phyloP scores from a whole-genome alignment of 2,888 invertebrate genomes.

The Chrysolina oricalcia region DNA sequence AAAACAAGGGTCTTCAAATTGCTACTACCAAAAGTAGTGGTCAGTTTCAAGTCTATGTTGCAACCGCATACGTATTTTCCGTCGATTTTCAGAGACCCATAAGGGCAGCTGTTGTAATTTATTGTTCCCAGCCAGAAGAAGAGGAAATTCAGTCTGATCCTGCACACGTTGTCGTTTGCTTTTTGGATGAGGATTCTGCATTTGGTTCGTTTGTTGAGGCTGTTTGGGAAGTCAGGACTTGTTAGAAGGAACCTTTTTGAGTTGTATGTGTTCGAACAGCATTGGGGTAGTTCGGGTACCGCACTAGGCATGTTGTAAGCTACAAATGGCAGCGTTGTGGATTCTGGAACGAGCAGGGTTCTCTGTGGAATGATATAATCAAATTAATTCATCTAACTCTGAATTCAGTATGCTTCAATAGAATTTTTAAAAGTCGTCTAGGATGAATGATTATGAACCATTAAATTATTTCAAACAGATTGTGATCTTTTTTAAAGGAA shows the following conservation, averaged over 20 bases:
- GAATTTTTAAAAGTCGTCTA: too few relatives aligned
- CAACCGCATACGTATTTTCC: slow-evolving; percentile 76
- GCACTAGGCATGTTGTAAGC: slow-evolving; percentile 37
- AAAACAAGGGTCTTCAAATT: slow-evolving; percentile 72
- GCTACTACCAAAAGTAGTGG: slow-evolving; percentile 64
- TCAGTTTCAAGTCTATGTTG: slow-evolving; percentile 70
- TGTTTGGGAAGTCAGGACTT: slow-evolving; percentile 76
- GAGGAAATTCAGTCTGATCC: slow-evolving; percentile 73
- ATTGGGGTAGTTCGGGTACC: slow-evolving; percentile 59
- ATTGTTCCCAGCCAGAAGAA: slow-evolving; percentile 74
- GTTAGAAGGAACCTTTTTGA: slow-evolving; percentile 72
- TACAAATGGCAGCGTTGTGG: slow-evolving; percentile 40
- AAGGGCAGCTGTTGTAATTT: slow-evolving; percentile 67
- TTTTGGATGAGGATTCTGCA: slow-evolving; percentile 74
- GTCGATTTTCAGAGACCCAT: slow-evolving; percentile 75
- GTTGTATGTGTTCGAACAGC: slow-evolving; percentile 70
- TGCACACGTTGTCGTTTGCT: slow-evolving; percentile 72
- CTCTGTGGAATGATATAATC: neutral
- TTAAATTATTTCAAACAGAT: too few relatives aligned
- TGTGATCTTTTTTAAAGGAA: too few relatives aligned
- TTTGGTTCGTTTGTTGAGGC: slow-evolving; percentile 68
- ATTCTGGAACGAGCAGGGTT: slow-evolving; percentile 27
- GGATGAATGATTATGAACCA: too few relatives aligned
- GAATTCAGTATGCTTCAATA: too few relatives aligned
- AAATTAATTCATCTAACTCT: too few relatives aligned